These are phyloP conservation scores for Ptychochromis oligacanthus DNA, from an alignment of 2,113 vertebrate species.

Conservation along the genomic window DNA sequence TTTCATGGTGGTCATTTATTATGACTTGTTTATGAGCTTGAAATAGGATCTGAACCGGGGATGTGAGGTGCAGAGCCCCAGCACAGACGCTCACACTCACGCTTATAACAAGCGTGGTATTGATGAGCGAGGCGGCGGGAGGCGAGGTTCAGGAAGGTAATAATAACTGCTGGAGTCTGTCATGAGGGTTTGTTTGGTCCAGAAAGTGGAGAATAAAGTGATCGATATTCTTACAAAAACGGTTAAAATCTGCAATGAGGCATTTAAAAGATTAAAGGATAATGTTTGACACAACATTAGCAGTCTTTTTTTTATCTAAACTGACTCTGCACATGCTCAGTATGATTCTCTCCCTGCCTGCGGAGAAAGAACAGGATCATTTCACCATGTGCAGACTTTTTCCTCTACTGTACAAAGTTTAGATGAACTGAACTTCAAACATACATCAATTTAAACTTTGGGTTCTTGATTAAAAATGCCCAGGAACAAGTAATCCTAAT, in stretches of 20 bases:
- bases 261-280: neutral
- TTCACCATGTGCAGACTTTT: neutral
- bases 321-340: neutral
- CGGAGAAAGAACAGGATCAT: neutral
- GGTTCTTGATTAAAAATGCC: neutral
- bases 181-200: neutral
- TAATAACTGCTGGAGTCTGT: neutral
- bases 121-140: conserved; percentile 30
- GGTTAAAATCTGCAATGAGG: neutral
- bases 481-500: neutral
- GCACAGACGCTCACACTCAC: conserved; percentile 3
- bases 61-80: neutral
- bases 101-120: conserved; percentile 41
- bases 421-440: neutral
- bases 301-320: neutral
- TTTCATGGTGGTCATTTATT: conserved; percentile 50
- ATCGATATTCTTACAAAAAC: neutral
- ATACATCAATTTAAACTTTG: neutral
- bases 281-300: neutral
- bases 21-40: conserved; percentile 55
- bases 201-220: neutral
- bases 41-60: conserved; percentile 37
- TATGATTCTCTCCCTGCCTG: too few relatives aligned
- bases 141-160: conserved; percentile 3
- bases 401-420: neutral